Evolutionary conservation across 1,140 invertebrate genomes (phyloP).

Genomic region (Dinoponera quadriceps): DNA sequence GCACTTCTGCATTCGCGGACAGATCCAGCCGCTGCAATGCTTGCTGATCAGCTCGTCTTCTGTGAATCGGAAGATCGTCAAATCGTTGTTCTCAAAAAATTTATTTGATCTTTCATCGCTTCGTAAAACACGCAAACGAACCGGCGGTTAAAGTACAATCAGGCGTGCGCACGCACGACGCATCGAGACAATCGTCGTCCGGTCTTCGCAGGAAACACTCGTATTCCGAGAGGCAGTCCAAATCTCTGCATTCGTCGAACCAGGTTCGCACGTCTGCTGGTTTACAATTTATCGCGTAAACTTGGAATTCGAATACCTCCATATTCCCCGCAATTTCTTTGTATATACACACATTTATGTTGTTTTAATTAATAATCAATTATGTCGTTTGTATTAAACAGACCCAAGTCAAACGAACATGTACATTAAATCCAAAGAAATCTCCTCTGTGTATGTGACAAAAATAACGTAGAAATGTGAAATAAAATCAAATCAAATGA

Average conservation of each 20-base stretch:
- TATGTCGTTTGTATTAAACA: no score
- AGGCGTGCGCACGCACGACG: constrained; percentile 71
- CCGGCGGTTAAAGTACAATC: constrained; percentile 71
- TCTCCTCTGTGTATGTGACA: not conserved
- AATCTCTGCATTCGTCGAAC: constrained; percentile 70
- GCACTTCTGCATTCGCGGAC: constrained; percentile 74
- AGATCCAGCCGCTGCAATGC: constrained; percentile 79
- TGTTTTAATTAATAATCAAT: no score
- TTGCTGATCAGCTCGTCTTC: constrained; percentile 53
- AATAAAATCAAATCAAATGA: not conserved
- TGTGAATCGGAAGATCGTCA: not conserved
- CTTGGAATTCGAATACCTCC: not conserved
- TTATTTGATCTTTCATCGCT: not conserved
- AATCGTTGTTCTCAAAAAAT: not conserved
- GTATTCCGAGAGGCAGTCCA: constrained; percentile 76
- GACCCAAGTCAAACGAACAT: no score
- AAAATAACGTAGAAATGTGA: not conserved
- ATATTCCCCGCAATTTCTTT: not conserved
- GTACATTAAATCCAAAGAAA: no score
- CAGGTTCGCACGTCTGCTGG: constrained; percentile 72
- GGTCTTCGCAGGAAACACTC: constrained; percentile 78
- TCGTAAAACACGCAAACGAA: constrained; percentile 55
- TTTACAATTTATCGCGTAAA: not conserved
- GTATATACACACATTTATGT: not conserved
- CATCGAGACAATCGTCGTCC: constrained; percentile 54